A percentile compares a stretch with the other conserved stretches of the same genome.
Conservation (phyloP, 2,888 invertebrate genomes). For the Temnothorax rugatulus region DNA sequence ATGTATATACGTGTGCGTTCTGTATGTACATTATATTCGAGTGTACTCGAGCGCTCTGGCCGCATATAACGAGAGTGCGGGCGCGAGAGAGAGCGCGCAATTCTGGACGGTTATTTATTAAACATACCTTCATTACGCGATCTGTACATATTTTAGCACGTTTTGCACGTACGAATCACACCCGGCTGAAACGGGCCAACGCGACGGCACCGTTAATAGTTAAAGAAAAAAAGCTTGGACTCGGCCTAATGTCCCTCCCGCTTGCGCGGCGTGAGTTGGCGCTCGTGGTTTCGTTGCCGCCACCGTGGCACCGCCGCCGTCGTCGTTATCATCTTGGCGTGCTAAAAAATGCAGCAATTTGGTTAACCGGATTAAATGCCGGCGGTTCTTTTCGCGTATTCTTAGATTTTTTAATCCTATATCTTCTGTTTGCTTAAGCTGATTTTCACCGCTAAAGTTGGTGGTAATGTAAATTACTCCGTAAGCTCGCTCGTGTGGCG, state of each 20-base stretch:
- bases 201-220: conserved; percentile 68
- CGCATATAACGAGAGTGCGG: conserved; percentile 10
- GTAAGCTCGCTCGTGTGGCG: background rate
- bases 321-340: background rate
- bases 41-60: background rate
- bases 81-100: conserved; percentile 44
- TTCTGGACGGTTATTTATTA: conserved; percentile 79
- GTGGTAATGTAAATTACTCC: background rate
- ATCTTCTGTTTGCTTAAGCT: conserved; percentile 3
- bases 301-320: conserved; percentile 18
- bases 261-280: background rate
- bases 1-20: background rate
- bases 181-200: conserved; percentile 59
- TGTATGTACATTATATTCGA: background rate
- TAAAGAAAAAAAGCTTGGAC: conserved; percentile 61
- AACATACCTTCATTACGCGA: conserved; percentile 83
- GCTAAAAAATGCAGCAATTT: conserved; percentile 40
- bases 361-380: conserved; percentile 46
- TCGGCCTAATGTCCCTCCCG: conserved; percentile 9
- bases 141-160: conserved; percentile 81
- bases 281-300: conserved; percentile 24
- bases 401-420: conserved; percentile 38
- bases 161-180: conserved; percentile 72
- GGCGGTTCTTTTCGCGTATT: background rate
- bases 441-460: background rate